Evolutionary conservation across 2,888 invertebrate species (phyloP).

Genomic region (Tigriopus californicus): DNA sequence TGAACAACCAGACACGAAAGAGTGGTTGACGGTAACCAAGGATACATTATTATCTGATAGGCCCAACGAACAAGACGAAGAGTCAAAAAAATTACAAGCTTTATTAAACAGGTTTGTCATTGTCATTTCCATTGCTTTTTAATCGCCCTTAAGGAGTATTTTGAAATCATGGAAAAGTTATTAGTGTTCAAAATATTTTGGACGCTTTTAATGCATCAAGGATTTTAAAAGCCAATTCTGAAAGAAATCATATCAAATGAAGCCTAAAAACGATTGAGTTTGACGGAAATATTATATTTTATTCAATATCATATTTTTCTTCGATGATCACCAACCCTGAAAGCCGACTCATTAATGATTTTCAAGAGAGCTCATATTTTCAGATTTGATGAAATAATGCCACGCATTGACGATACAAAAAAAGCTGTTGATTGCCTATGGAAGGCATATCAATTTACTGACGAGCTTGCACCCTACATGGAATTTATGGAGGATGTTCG

Average conservation of each 20-base stretch:
- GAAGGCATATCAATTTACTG: constrained; percentile 15
- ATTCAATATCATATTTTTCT: too few relatives aligned
- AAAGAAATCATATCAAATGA: too few relatives aligned
- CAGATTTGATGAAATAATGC: constrained; percentile 7
- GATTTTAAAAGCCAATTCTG: too few relatives aligned
- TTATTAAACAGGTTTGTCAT: background rate
- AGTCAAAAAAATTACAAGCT: background rate
- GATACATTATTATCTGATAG: constrained; percentile 10
- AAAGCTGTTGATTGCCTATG: constrained; percentile 9
- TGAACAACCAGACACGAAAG: constrained; percentile 10
- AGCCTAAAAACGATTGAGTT: too few relatives aligned
- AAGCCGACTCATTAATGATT: too few relatives aligned
- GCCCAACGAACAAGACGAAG: constrained; percentile 4
- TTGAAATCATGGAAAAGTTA: too few relatives aligned
- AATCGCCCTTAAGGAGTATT: background rate
- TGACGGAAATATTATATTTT: too few relatives aligned
- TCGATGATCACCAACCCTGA: too few relatives aligned
- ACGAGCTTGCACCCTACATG: constrained; percentile 11
- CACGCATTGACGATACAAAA: constrained; percentile 6
- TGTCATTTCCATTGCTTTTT: background rate
- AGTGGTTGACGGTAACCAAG: constrained; percentile 9
- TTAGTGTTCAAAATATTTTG: too few relatives aligned
- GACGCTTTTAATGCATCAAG: too few relatives aligned
- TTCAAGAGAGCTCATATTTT: background rate
- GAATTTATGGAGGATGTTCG: constrained; percentile 10